Percentiles rank a stretch among this genome's conserved stretches.
phyloP scores from a whole-genome alignment of 2,797 vertebrate genomes.

The Bufotes viridis region DNA sequence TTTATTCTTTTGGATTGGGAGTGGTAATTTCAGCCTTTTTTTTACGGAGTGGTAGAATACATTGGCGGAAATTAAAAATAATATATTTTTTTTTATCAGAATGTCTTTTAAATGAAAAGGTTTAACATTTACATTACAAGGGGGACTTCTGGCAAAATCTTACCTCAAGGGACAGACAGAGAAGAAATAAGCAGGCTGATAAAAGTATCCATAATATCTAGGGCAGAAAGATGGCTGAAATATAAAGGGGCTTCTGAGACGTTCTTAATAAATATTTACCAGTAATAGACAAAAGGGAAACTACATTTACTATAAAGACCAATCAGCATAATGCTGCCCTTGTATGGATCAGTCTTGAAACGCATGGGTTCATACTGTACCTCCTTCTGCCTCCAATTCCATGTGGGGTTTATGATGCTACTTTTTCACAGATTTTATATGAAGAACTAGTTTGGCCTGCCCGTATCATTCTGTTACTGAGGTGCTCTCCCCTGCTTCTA shows the following conservation, averaged over 20 bases:
- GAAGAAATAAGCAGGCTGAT: conserved; percentile 81
- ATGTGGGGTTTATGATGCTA: no score
- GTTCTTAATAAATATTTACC: conserved; percentile 29
- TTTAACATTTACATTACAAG: conserved; percentile 98
- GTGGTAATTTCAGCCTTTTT: conserved; percentile 60
- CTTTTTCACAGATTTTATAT: no score
- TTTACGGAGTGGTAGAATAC: conserved; percentile 80
- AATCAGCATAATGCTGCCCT: no score
- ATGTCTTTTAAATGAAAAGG: conserved; percentile 97
- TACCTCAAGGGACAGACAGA: conserved; percentile 81
- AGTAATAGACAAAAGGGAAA: neutral
- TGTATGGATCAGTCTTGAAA: no score
- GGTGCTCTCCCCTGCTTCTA: no score
- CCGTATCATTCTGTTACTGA: no score
- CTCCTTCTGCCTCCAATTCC: no score
- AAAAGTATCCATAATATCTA: conserved; percentile 66
- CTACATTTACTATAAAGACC: no score
- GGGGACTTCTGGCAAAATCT: conserved; percentile 77
- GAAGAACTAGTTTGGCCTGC: no score
- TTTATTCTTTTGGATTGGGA: conserved; percentile 64
- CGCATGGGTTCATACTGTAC: no score
- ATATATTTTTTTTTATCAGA: conserved; percentile 84
- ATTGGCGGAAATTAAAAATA: conserved; percentile 69
- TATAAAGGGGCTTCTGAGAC: neutral
- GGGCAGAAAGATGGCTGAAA: conserved; percentile 37